Percentiles rank a stretch among this genome's conserved stretches.
phyloP scores from a whole-genome alignment of 2,797 vertebrate genomes.

The Pelobates cultripes region DNA sequence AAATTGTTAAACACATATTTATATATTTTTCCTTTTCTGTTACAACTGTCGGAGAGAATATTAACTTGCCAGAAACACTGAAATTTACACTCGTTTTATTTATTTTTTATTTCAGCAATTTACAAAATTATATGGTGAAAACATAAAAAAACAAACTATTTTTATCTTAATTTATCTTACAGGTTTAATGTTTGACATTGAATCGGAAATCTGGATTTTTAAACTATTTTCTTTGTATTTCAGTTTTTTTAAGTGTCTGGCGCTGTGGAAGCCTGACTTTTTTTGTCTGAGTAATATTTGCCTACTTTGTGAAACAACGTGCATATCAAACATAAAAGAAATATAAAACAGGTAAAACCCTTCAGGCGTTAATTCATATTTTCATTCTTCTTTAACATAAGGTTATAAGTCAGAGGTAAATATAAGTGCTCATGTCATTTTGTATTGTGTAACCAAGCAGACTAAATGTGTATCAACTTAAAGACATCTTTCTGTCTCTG shows the following conservation, averaged over 20 bases:
- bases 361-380: conserved; percentile 4
- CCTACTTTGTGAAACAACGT: not conserved
- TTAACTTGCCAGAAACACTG: not conserved
- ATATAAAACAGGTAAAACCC: conserved; percentile 9
- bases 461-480: not conserved
- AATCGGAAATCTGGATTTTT: not conserved
- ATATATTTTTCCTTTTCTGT: conserved; percentile 45
- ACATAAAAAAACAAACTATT: too few species aligned
- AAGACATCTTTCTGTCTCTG: too few species aligned
- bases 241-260: too few species aligned
- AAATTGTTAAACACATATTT: conserved; percentile 50
- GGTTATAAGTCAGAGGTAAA: not conserved
- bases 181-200: not conserved
- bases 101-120: too few species aligned
- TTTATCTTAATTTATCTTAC: too few species aligned
- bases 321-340: not conserved
- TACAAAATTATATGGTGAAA: too few species aligned
- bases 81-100: not conserved
- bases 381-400: conserved; percentile 4
- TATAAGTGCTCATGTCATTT: not conserved
- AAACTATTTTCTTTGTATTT: too few species aligned
- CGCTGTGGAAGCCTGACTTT: not conserved
- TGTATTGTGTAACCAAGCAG: not conserved
- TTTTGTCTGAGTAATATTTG: not conserved
- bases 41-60: not conserved